phyloP scores from a whole-genome alignment of 2,113 vertebrate species.

The Lycocorax pyrrhopterus region DNA sequence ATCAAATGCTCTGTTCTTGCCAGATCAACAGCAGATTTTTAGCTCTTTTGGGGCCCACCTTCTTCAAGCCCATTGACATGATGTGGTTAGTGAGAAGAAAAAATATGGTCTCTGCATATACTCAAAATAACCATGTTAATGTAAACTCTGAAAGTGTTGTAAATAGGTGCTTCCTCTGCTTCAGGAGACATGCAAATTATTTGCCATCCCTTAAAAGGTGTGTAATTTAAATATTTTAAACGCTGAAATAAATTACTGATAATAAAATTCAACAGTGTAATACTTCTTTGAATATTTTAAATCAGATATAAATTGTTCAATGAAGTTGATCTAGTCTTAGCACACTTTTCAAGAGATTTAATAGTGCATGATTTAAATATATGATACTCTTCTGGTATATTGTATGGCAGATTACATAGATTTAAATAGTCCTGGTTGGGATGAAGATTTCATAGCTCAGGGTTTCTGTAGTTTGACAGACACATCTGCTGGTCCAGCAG shows the following conservation, averaged over 20 bases:
- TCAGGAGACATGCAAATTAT: background rate
- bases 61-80: background rate
- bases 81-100: background rate
- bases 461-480: background rate
- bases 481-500: background rate
- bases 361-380: background rate
- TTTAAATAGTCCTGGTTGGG: background rate
- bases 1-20: slow-evolving; percentile 31
- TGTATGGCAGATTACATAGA: background rate
- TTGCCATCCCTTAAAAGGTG: background rate
- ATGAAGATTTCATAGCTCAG: background rate
- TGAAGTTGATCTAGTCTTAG: slow-evolving; percentile 36
- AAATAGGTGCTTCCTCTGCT: background rate
- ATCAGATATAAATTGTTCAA: slow-evolving; percentile 44
- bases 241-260: slow-evolving; percentile 32
- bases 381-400: background rate
- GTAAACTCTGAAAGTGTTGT: background rate
- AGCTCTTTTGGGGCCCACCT: slow-evolving; percentile 33
- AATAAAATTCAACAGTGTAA: slow-evolving; percentile 31
- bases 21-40: slow-evolving; percentile 49
- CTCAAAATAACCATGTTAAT: background rate
- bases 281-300: slow-evolving; percentile 55
- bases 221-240: slow-evolving; percentile 46
- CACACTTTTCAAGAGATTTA: slow-evolving; percentile 32
- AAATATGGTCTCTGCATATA: background rate